Evolutionary conservation across 1,140 invertebrate species (phyloP), one percentile per base, ranked within the genome.

Genomic region (Berghia stephanieae): DNA sequence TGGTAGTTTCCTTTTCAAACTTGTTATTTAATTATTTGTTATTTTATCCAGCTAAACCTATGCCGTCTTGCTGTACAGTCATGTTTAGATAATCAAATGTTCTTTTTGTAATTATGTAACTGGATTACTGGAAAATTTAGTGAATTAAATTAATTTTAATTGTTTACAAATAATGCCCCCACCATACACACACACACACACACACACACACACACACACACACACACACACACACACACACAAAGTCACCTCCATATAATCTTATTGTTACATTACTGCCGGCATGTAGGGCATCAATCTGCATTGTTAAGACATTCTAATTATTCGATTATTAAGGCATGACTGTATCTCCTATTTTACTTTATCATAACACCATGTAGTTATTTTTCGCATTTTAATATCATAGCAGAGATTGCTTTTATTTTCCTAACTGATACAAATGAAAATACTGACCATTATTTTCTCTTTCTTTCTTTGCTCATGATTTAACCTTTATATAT

Each of bases 21-120:
- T n/a, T n/a, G n/a, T n/a, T n/a, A n/a, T n/a, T n/a, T n/a, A n/a
- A n/a, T n/a, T n/a, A n/a, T n/a, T n/a, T n/a, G n/a, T n/a, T n/a
- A n/a, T n/a, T n/a, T n/a, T n/a, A n/a, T n/a, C n/a, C 42, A 46
- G 68, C 68, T 10, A 46, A 8, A 44, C 44, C 68, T 70, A 70
- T 44, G 38, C 49, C 42, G 0, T 44, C 36, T n/a, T 31, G 13
- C 68, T 70, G 40, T n/a, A 38, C 66, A 31, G 49, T 18, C 16
- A 52, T 0, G 49, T 18, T 1, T 1, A 24, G 49, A 1, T 1
- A 16, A 24, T 18, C 0, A 24, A 52, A 52, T 16, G 24, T 24
- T 16, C 49, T 16, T 52, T 16, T 18, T 52, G n/a, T 66, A 38
- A 3, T 13, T 66, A 38, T 2, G 24, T 36, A 38, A 1, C 1